Percentiles rank a stretch among this genome's conserved stretches.
Conservation (phyloP, 2,888 invertebrate species). For the Orthonevra nobilis region DNA sequence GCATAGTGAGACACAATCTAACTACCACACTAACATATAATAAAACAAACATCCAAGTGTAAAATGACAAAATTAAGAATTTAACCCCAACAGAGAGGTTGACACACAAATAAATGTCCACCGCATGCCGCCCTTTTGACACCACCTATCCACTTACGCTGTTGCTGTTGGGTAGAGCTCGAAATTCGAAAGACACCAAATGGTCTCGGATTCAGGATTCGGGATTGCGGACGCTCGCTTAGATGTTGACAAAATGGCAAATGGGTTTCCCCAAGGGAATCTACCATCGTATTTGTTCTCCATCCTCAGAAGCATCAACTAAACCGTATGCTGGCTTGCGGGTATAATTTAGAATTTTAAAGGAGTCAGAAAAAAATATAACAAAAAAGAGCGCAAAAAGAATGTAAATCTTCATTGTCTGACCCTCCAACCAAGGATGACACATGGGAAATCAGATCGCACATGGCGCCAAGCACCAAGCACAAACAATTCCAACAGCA, state of each 20-base stretch:
- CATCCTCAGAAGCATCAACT: constrained; percentile 11
- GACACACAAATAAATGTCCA: constrained; percentile 36
- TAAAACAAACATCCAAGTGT: constrained; percentile 51
- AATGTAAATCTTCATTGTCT: constrained; percentile 67
- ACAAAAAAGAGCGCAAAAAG: constrained; percentile 37
- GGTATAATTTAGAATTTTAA: constrained; percentile 58
- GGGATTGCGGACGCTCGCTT: constrained; percentile 52
- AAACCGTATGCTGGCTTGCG: constrained; percentile 39
- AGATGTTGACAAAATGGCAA: constrained; percentile 66
- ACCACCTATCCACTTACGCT: constrained; percentile 33
- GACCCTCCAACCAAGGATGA: constrained; percentile 55
- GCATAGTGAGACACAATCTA: constrained; percentile 33
- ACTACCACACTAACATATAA: constrained; percentile 16
- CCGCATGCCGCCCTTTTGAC: constrained; percentile 38
- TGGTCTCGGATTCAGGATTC: constrained; percentile 59
- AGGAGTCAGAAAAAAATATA: constrained; percentile 49
- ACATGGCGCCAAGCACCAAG: too few species aligned
- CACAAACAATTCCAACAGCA: too few species aligned
- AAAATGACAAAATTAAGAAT: constrained; percentile 66
- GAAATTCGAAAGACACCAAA: constrained; percentile 61
- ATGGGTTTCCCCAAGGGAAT: constrained; percentile 56
- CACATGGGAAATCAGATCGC: constrained; percentile 73
- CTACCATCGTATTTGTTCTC: constrained; percentile 47
- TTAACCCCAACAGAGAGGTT: constrained; percentile 52
- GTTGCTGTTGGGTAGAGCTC: background rate